These are phyloP conservation scores for Microctonus brassicae DNA, from an alignment of 2,888 invertebrate species.

Conservation along the genomic window DNA sequence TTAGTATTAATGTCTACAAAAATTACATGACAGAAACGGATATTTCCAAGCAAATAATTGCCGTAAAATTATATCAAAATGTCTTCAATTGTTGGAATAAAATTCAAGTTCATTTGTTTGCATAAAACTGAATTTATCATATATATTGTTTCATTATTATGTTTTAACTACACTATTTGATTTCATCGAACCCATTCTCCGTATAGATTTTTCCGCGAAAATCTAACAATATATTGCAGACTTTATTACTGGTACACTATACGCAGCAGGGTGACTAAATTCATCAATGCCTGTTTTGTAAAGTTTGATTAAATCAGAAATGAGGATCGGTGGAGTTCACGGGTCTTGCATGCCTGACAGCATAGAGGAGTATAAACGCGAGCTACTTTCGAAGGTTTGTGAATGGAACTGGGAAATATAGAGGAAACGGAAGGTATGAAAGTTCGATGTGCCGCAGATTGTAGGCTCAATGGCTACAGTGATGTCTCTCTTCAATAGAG, in stretches of 20 bases:
- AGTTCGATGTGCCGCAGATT: slow-evolving; percentile 31
- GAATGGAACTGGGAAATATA: slow-evolving; percentile 8
- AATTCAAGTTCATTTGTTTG: too few relatives aligned
- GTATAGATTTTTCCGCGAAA: neutral
- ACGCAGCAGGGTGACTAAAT: slow-evolving; percentile 54
- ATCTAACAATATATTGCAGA: neutral
- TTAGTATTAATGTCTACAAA: too few relatives aligned
- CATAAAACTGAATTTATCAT: too few relatives aligned
- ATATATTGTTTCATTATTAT: too few relatives aligned
- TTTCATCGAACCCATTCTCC: neutral
- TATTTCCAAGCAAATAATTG: too few relatives aligned
- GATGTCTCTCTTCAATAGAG: slow-evolving; percentile 14
- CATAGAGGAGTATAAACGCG: slow-evolving; percentile 11
- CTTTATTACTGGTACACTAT: slow-evolving; percentile 17
- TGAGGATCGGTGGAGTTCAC: slow-evolving; percentile 30
- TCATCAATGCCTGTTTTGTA: slow-evolving; percentile 58
- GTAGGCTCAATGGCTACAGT: slow-evolving; percentile 1
- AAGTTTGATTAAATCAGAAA: slow-evolving; percentile 64
- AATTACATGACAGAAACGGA: too few relatives aligned
- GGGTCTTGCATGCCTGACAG: neutral
- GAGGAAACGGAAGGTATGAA: slow-evolving; percentile 20
- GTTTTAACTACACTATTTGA: too few relatives aligned
- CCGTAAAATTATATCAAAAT: too few relatives aligned
- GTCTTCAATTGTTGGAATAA: too few relatives aligned
- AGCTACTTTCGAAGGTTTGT: slow-evolving; percentile 8